A percentile compares a stretch with the other conserved stretches of the same genome.
Evolutionary conservation across 2,888 invertebrate genomes (phyloP).

Genomic region (Trissonchulus sp.): DNA sequence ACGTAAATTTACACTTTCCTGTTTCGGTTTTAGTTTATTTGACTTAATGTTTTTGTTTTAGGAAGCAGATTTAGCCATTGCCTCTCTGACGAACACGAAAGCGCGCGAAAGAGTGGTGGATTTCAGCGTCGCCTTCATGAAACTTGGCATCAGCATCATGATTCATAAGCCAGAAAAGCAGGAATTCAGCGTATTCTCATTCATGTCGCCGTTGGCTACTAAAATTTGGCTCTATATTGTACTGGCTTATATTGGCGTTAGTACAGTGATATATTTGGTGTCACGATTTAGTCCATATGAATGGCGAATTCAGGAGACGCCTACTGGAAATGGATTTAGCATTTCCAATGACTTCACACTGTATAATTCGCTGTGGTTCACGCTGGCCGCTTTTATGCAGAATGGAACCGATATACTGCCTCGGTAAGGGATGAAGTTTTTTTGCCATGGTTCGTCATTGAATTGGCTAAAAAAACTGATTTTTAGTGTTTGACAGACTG

Average conservation of each 20-base stretch:
- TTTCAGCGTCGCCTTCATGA: constrained; percentile 93
- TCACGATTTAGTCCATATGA: constrained; percentile 62
- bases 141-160: constrained; percentile 86
- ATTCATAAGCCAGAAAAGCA: constrained; percentile 70
- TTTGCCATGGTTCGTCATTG: too few relatives aligned
- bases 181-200: constrained; percentile 81
- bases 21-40: too few relatives aligned
- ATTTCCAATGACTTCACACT: constrained; percentile 78
- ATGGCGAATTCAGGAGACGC: constrained; percentile 66
- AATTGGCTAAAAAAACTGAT: too few relatives aligned
- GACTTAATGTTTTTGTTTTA: constrained; percentile 59
- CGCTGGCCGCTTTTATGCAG: constrained; percentile 94
- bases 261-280: constrained; percentile 29
- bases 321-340: constrained; percentile 50
- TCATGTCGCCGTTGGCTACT: constrained; percentile 87
- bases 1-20: too few relatives aligned
- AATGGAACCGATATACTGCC: constrained; percentile 96
- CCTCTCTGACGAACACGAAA: constrained; percentile 89
- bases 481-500: too few relatives aligned
- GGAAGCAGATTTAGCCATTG: constrained; percentile 93
- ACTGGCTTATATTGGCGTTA: constrained; percentile 73
- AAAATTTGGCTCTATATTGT: constrained; percentile 78
- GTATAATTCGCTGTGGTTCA: constrained; percentile 93
- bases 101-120: constrained; percentile 86
- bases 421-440: too few relatives aligned